A percentile compares a stretch with the other conserved stretches of the same genome.
Conservation (phyloP, 2,113 vertebrate genomes). For the Glaucomys volans region DNA sequence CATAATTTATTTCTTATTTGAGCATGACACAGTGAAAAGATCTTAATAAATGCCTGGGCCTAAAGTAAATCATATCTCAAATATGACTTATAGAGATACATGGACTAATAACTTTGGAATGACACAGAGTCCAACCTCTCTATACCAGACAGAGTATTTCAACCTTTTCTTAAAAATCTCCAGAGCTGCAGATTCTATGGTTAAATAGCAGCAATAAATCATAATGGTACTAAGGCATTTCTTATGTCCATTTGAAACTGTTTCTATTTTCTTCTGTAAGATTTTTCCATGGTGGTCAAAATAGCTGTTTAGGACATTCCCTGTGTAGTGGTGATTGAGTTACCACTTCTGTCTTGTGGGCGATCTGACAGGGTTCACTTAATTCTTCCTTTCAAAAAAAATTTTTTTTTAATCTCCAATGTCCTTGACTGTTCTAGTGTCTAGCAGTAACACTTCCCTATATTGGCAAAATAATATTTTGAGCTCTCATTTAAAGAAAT, state of each 20-base stretch:
- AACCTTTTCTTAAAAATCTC: not conserved
- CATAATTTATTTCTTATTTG: slow-evolving; percentile 3
- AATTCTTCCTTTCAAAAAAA: not conserved
- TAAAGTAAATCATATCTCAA: slow-evolving; percentile 9
- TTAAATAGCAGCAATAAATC: not conserved
- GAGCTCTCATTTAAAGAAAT: not conserved
- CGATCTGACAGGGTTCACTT: not conserved
- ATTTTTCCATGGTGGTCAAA: not conserved
- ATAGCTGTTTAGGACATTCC: not conserved
- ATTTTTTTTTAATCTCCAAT: not conserved
- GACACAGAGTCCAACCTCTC: not conserved
- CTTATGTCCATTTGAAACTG: not conserved
- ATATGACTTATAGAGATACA: not conserved
- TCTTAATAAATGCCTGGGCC: not conserved
- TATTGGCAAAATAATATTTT: not conserved
- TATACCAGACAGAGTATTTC: not conserved
- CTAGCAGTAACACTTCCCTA: not conserved
- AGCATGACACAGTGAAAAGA: not conserved
- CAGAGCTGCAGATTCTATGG: not conserved
- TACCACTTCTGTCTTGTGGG: not conserved
- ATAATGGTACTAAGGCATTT: not conserved
- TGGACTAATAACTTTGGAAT: not conserved
- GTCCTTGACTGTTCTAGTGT: not conserved
- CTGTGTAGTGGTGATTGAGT: not conserved
- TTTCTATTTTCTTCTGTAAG: not conserved